Base-by-base conservation (phyloP, 35 echinoderm and acorn worm genomes). In the Hemicentrotus pulcherrimus region DNA sequence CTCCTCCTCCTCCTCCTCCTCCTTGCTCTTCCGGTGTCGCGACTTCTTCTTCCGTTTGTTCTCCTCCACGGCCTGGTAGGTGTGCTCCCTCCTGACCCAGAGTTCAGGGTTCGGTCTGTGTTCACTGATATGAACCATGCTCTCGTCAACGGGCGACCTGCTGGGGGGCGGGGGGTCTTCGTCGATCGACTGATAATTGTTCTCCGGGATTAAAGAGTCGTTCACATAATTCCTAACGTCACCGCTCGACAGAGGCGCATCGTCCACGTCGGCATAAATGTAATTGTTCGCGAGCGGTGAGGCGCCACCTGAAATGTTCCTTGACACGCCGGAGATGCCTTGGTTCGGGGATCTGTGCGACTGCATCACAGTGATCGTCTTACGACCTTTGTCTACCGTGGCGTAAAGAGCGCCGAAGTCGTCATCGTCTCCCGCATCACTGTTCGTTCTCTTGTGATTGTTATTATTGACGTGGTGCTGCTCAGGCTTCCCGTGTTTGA, bases 401-500 rank as follows among this genome's bases (percentile, higher is more conserved):
- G 96, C 96, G 91, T 96, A 96, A 1, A 96, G 60, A 2, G 32
- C 94, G 59, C 88, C 96, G 91, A 96, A 95, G 55, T 96, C 96
- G 0, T 94, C 78, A 8, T 86, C 61, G 2, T 65, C 33, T 4
- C 30, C 32, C 11, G 94, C 55, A 9, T 71, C 94, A 86, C 59
- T 58, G 14, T 31, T 48, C 14, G 10, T 47, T 47, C 91, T 47
- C 91, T 47, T 50, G 48, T 93, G 91, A 93, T 93, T 93, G 48
- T 93, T 93, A 47, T 93, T 93, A 93, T 93, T 93, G 11, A 47
- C 91, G 14, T 58, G 45, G 16, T 93, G 91, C 6, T 50, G 46
- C 46, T 47, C 32, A 0, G 85, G 71, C 28, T 61, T 50, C 19
- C 92, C 91, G 46, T 88, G 93, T 70, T 94, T 46, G 88, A 46